A percentile compares a stretch with the other conserved stretches of the same genome.
Evolutionary conservation across 2,888 invertebrate species (phyloP).

Genomic region (Camponotus fellah): DNA sequence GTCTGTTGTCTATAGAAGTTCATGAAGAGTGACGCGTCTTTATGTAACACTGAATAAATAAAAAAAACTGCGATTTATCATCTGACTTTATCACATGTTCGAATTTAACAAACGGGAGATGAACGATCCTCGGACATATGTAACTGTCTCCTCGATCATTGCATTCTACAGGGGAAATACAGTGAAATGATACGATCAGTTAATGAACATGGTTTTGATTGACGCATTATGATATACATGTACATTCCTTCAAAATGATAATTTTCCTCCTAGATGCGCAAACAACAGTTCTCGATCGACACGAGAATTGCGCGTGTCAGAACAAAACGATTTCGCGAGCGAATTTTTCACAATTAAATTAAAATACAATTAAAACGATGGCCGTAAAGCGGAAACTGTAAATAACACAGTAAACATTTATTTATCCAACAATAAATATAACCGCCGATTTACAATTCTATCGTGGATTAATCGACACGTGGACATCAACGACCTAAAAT

Average conservation of each 20-base stretch:
- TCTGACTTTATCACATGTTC: not conserved
- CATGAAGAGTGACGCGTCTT: not conserved
- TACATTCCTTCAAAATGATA: not conserved
- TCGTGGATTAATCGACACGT: not conserved
- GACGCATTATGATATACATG: not conserved
- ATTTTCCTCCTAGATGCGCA: not conserved
- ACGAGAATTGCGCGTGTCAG: not conserved
- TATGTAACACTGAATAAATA: slow-evolving; percentile 11
- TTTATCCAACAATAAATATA: slow-evolving; percentile 11
- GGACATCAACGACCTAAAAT: slow-evolving; percentile 18
- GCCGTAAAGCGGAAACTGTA: slow-evolving; percentile 1
- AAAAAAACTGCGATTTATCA: slow-evolving; percentile 11
- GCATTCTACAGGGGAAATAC: not conserved
- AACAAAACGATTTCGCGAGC: not conserved
- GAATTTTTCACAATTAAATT: slow-evolving; percentile 36
- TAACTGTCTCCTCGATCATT: not conserved
- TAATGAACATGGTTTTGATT: not conserved
- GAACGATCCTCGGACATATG: not conserved
- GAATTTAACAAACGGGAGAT: not conserved
- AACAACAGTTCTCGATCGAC: not conserved
- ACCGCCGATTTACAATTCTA: slow-evolving; percentile 37
- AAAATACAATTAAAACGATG: not conserved
- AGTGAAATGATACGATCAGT: not conserved
- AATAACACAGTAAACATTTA: slow-evolving; percentile 30
- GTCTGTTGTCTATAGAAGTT: slow-evolving; percentile 13